A percentile compares a stretch with the other conserved stretches of the same genome.
These are phyloP conservation scores for Papio anubis DNA, from an alignment of 2,113 vertebrate genomes.

Conservation along the genomic window DNA sequence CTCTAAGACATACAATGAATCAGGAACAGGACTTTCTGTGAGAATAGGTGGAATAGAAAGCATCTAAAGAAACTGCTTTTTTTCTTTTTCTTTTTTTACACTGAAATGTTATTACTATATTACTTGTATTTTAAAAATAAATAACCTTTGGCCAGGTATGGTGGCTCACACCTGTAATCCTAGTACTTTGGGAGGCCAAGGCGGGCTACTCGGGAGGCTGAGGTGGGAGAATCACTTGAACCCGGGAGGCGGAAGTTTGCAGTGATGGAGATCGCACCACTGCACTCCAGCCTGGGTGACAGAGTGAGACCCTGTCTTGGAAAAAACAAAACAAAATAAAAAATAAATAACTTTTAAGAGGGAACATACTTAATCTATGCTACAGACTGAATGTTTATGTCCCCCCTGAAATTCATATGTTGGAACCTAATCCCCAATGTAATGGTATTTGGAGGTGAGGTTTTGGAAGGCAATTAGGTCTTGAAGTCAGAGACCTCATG, in stretches of 20 bases:
- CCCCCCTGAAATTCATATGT: background rate
- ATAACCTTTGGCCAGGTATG: too few relatives aligned
- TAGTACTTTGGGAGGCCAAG: too few relatives aligned
- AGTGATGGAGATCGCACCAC: too few relatives aligned
- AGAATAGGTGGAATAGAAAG: background rate
- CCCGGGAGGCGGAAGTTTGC: too few relatives aligned
- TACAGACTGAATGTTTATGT: background rate
- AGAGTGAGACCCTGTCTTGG: too few relatives aligned
- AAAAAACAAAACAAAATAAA: too few relatives aligned
- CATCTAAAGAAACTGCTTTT: background rate
- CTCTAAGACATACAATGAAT: background rate
- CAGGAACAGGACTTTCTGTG: background rate
- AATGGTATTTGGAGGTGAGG: background rate
- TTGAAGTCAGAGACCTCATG: background rate
- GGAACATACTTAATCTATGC: background rate
- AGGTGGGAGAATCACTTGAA: too few relatives aligned
- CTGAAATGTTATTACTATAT: background rate
- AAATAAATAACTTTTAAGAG: background rate
- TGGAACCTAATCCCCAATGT: background rate
- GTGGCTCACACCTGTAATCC: too few relatives aligned
- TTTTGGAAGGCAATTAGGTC: background rate
- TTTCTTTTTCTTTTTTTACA: background rate
- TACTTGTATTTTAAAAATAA: background rate
- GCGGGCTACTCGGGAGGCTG: too few relatives aligned
- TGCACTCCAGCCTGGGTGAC: too few relatives aligned